phyloP scores from a whole-genome alignment of 2,113 vertebrate species.

The Sminthopsis crassicaudata region DNA sequence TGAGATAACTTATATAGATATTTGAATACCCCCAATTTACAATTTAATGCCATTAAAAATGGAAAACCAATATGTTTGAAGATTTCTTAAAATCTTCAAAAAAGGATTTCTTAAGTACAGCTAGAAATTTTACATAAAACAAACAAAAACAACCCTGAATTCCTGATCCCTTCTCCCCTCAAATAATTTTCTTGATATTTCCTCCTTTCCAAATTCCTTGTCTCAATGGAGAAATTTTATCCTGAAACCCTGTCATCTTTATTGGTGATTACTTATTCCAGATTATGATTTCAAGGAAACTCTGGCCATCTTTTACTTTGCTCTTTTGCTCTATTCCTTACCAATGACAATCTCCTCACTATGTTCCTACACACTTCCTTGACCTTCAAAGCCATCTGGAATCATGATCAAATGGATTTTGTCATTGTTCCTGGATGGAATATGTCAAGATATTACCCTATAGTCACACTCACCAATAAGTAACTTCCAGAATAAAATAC shows the following conservation, averaged over 20 bases:
- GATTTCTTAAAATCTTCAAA: background rate
- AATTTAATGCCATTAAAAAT: background rate
- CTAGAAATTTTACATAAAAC: background rate
- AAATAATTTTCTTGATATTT: background rate
- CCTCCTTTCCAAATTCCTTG: background rate
- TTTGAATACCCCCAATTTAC: background rate
- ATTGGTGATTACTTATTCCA: background rate
- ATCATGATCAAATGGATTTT: background rate
- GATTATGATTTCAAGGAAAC: background rate
- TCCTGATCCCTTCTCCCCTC: no score
- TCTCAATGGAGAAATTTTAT: background rate
- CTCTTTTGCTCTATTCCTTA: background rate
- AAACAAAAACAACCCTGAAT: background rate
- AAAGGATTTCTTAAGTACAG: background rate
- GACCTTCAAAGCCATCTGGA: background rate
- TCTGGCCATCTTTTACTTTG: background rate
- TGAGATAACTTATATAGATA: slow-evolving; percentile 25
- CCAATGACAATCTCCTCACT: background rate
- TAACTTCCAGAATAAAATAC: background rate
- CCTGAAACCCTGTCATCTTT: background rate
- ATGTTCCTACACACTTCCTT: background rate
- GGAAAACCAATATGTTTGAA: background rate
- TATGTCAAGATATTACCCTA: background rate
- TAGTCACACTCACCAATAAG: background rate
- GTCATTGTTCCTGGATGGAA: background rate